Percentiles rank a stretch among this genome's conserved stretches.
These are phyloP conservation scores for Polypedilum pembai DNA, from an alignment of 1,140 invertebrate species.

Conservation along the genomic window DNA sequence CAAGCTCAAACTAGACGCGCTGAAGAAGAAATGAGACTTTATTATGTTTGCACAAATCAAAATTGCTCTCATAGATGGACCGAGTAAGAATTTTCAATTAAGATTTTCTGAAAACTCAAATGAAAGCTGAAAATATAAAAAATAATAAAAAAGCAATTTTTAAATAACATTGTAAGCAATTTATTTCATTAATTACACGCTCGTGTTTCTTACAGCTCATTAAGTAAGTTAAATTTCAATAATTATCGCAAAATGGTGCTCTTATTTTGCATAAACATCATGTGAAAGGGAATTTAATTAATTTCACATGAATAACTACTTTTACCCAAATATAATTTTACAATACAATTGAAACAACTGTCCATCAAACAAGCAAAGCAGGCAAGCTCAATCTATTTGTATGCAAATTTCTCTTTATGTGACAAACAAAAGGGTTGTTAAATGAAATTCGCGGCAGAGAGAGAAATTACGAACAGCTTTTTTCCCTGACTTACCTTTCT, in stretches of 20 bases:
- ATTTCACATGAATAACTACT: conserved; percentile 9
- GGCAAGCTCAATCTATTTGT: too few species aligned
- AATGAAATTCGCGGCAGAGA: background rate
- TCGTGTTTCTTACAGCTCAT: too few species aligned
- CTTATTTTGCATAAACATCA: too few species aligned
- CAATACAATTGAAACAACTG: background rate
- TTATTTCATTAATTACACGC: too few species aligned
- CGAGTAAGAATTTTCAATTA: conserved; percentile 47
- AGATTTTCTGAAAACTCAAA: background rate
- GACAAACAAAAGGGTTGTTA: background rate
- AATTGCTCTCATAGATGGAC: conserved; percentile 96
- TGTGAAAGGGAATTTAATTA: too few species aligned
- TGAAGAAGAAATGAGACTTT: conserved; percentile 98
- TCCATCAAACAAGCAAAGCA: background rate
- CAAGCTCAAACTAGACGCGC: conserved; percentile 79
- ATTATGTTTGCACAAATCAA: conserved; percentile 94
- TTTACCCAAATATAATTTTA: background rate
- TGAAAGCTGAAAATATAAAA: too few species aligned
- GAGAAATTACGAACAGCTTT: background rate
- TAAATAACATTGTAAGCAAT: too few species aligned
- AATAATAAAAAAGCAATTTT: too few species aligned
- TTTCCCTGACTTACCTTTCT: background rate
- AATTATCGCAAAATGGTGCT: too few species aligned
- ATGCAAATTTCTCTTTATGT: background rate
- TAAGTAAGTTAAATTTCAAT: too few species aligned